Conservation (phyloP, 2,888 invertebrate genomes). For the Stenoptilia bipunctidactyla region DNA sequence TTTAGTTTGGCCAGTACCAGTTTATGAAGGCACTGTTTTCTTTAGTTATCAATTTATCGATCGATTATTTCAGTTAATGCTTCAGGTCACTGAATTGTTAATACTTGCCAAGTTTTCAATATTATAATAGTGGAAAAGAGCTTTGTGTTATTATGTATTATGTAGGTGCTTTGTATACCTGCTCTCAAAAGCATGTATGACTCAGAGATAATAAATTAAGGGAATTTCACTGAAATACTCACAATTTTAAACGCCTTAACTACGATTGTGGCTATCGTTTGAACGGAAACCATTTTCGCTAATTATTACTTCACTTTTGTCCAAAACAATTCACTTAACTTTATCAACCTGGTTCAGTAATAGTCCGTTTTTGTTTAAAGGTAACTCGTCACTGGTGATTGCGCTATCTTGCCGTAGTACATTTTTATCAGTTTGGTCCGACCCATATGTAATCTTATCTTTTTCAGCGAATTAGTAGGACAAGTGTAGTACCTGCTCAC, state of each 20-base stretch:
- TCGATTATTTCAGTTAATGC: too few species aligned
- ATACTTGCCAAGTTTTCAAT: too few species aligned
- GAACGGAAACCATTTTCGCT: constrained; percentile 82
- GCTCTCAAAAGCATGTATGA: too few species aligned
- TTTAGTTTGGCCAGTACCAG: too few species aligned
- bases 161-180: too few species aligned
- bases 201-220: background rate
- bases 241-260: constrained; percentile 88
- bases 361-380: constrained; percentile 40
- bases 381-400: constrained; percentile 44
- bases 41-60: too few species aligned
- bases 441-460: constrained; percentile 50
- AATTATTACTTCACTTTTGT: constrained; percentile 20
- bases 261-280: constrained; percentile 84
- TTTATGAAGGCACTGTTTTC: too few species aligned
- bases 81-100: too few species aligned
- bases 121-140: too few species aligned
- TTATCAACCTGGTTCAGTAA: constrained; percentile 31
- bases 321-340: constrained; percentile 14
- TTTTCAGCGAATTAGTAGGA: constrained; percentile 55
- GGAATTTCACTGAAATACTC: constrained; percentile 41
- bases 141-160: too few species aligned
- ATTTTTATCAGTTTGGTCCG: constrained; percentile 38
- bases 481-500: constrained; percentile 30
- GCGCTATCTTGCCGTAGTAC: constrained; percentile 32